Percentiles rank a stretch among this genome's conserved stretches.
phyloP scores from a whole-genome alignment of 2,888 invertebrate species.

The Homarus gammarus region DNA sequence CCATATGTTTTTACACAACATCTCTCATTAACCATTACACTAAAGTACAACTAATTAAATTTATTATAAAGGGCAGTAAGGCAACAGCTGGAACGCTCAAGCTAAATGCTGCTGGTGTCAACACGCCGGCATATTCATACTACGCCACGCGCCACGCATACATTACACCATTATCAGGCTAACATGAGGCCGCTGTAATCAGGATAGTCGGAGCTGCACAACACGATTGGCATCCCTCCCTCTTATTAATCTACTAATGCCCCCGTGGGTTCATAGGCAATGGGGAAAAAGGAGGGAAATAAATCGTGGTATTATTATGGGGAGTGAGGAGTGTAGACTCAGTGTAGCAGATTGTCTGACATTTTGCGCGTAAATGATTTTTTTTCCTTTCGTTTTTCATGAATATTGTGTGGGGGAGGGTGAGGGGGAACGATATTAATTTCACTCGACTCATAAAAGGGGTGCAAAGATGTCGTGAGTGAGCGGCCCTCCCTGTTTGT shows the following conservation, averaged over 20 bases:
- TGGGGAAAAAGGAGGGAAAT: constrained; percentile 2
- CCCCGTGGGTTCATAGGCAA: neutral
- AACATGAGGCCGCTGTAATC: neutral
- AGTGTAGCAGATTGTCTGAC: neutral
- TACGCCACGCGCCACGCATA: neutral
- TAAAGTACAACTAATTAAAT: no score
- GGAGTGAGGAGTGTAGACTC: no score
- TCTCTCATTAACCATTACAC: no score
- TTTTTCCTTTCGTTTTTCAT: no score
- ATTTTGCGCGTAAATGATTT: neutral
- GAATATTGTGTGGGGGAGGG: neutral
- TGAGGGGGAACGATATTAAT: neutral
- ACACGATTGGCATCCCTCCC: neutral
- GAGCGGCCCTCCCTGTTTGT: neutral
- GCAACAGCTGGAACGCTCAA: no score
- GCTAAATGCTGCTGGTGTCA: no score
- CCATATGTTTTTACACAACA: no score
- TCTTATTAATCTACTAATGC: constrained; percentile 11
- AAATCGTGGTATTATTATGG: neutral
- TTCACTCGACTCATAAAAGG: neutral
- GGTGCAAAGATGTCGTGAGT: no score
- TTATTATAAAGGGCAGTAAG: no score
- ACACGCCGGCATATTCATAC: no score
- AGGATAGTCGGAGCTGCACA: neutral
- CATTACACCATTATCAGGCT: neutral